A percentile compares a stretch with the other conserved stretches of the same genome.
Evolutionary conservation across 2,888 invertebrate genomes (phyloP).

Genomic region (Dryomyza anilis): DNA sequence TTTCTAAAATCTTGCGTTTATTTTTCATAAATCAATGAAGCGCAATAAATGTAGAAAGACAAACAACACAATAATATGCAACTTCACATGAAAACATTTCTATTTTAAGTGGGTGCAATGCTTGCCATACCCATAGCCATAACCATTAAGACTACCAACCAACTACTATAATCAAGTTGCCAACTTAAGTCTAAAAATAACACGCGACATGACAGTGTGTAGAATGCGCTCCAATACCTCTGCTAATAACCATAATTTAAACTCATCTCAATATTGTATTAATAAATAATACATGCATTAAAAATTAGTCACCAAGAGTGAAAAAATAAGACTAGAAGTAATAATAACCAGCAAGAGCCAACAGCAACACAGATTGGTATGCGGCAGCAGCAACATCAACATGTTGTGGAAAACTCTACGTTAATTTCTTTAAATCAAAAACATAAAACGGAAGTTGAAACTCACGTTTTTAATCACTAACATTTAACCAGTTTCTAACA

Average conservation of each 20-base stretch:
- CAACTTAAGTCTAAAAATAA: constrained; percentile 19
- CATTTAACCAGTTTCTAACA: constrained; percentile 10
- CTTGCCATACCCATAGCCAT: neutral
- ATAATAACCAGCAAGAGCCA: no score
- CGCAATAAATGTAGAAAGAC: constrained; percentile 5
- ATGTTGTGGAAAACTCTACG: constrained; percentile 24
- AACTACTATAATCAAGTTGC: no score
- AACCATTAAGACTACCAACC: no score
- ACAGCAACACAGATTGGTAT: no score
- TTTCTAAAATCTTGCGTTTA: neutral
- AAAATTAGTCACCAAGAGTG: constrained; percentile 33
- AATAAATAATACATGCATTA: constrained; percentile 17
- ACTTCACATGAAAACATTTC: neutral
- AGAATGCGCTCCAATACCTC: no score
- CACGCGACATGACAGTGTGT: no score
- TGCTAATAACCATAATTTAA: constrained; percentile 3
- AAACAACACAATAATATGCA: neutral
- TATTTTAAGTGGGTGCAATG: constrained; percentile 19
- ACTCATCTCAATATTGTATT: constrained; percentile 21
- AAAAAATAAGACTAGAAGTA: no score
- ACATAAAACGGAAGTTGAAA: constrained; percentile 43
- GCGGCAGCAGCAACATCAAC: no score
- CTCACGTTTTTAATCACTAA: constrained; percentile 13
- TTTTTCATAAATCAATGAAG: constrained; percentile 15
- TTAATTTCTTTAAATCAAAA: constrained; percentile 29